Evolutionary conservation across 2,797 vertebrate genomes (phyloP).

Genomic region (Pipistrellus pygmaeus): DNA sequence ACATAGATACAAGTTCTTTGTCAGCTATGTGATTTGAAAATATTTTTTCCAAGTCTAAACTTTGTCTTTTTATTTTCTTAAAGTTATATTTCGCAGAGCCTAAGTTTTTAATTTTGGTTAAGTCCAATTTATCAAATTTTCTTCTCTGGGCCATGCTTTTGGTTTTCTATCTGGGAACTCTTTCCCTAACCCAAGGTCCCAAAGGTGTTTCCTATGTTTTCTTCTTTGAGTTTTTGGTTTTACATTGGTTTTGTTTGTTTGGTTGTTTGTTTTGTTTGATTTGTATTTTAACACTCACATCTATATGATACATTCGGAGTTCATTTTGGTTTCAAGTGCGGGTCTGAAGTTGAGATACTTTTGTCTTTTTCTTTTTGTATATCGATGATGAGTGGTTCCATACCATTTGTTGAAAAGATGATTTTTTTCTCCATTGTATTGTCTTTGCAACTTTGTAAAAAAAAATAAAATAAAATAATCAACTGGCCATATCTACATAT

Average conservation of each 20-base stretch:
- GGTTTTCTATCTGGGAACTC: not conserved
- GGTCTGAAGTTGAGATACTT: not conserved
- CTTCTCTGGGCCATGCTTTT: not conserved
- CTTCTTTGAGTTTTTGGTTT: not conserved
- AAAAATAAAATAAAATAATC: not conserved
- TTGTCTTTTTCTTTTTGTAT: not conserved
- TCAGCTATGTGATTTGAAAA: too few relatives aligned
- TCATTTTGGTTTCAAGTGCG: not conserved
- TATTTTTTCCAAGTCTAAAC: not conserved
- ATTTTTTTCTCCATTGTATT: not conserved
- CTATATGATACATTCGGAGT: not conserved
- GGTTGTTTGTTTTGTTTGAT: too few relatives aligned
- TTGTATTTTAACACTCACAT: not conserved
- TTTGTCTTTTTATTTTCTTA: slow-evolving; percentile 8
- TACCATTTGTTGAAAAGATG: not conserved
- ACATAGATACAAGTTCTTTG: too few relatives aligned
- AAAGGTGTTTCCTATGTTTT: not conserved
- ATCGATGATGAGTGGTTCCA: not conserved
- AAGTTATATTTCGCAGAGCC: not conserved
- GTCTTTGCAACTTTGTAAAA: not conserved
- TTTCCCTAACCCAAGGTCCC: not conserved
- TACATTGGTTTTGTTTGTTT: not conserved
- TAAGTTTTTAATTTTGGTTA: not conserved
- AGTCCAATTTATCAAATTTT: not conserved
- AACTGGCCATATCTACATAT: not conserved